A percentile compares a stretch with the other conserved stretches of the same genome.
Conservation (phyloP, 2,888 invertebrate genomes). For the Papilio elwesi region DNA sequence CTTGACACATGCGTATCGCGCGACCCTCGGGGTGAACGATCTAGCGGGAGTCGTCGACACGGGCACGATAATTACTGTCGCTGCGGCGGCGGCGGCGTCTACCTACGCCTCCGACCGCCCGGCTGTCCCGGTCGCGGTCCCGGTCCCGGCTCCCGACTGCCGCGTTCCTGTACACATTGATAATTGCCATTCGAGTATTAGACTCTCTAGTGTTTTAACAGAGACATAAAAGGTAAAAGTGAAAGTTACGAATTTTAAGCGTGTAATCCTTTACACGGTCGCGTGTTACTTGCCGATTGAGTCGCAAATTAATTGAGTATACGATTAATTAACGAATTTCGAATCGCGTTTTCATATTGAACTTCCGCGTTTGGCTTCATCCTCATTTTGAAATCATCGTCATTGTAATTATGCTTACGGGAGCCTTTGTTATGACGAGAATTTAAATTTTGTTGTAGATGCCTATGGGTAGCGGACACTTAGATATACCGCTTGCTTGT, state of each 20-base stretch:
- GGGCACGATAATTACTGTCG: conserved; percentile 80
- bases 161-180: conserved; percentile 8
- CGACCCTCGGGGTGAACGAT: conserved; percentile 82
- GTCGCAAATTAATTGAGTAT: conserved; percentile 20
- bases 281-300: conserved; percentile 28
- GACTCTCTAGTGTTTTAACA: conserved; percentile 18
- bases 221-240: conserved; percentile 33
- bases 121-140: conserved; percentile 49
- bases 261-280: conserved; percentile 37
- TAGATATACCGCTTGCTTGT: no score
- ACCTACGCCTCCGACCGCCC: conserved; percentile 61
- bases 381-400: no score
- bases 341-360: background rate
- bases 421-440: no score
- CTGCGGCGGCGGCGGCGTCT: conserved; percentile 56
- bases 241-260: conserved; percentile 30
- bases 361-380: background rate
- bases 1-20: conserved; percentile 72
- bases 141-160: conserved; percentile 36
- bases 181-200: conserved; percentile 1
- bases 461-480: no score
- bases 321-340: conserved; percentile 20
- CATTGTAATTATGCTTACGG: no score
- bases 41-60: conserved; percentile 80
- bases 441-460: no score